Evolutionary conservation across 2,113 vertebrate genomes (phyloP).

Genomic region (Mixornis gularis): DNA sequence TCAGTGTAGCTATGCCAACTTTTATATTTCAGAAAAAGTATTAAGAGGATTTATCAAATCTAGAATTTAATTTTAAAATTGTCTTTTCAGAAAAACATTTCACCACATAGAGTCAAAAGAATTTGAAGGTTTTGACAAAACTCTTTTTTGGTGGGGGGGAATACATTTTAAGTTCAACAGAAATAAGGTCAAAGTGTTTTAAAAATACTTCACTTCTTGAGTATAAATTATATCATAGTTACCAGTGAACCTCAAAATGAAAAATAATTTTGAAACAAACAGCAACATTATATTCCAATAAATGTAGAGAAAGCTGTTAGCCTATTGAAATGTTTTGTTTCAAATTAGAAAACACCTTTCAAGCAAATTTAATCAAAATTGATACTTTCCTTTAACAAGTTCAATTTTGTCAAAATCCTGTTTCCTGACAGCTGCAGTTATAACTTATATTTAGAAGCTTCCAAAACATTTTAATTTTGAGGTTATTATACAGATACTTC

Average conservation of each 20-base stretch:
- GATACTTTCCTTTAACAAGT: conserved; percentile 36
- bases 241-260: not conserved
- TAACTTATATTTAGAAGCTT: conserved; percentile 52
- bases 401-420: conserved; percentile 32
- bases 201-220: not conserved
- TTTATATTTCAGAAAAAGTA: not conserved
- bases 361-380: conserved; percentile 42
- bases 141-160: rapidly evolving
- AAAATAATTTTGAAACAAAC: not conserved
- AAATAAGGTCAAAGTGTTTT: not conserved
- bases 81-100: not conserved
- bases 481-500: conserved; percentile 47
- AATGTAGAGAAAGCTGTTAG: not conserved
- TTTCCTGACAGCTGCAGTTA: conserved; percentile 54
- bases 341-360: conserved; percentile 50
- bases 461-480: conserved; percentile 54
- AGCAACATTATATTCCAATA: not conserved
- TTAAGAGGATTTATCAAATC: not conserved
- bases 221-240: not conserved
- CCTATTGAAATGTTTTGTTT: not conserved
- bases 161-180: not conserved
- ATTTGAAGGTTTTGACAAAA: not conserved
- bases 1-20: not conserved
- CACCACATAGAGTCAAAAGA: not conserved
- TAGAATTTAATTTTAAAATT: not conserved